Conservation (phyloP, 2,113 vertebrate genomes). For the Oophaga pumilio region DNA sequence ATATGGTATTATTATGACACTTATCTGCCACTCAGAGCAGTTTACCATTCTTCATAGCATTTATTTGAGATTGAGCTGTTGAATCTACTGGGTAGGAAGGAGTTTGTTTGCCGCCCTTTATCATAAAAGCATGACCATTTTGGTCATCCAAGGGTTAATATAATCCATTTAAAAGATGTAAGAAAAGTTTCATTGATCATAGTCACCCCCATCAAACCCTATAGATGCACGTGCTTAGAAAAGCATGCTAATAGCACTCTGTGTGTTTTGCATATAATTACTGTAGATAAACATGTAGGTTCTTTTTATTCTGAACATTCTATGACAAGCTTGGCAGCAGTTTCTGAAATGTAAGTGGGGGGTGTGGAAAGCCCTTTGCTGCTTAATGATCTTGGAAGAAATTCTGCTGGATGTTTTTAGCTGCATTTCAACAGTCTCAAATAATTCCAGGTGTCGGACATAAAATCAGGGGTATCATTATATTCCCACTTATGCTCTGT, state of each 20-base stretch:
- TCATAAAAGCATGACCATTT: too few relatives aligned
- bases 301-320: not conserved
- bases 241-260: not conserved
- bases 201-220: not conserved
- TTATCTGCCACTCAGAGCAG: too few relatives aligned
- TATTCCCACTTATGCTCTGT: not conserved
- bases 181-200: not conserved
- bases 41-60: too few relatives aligned
- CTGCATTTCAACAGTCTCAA: not conserved
- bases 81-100: too few relatives aligned
- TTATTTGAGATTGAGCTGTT: too few relatives aligned
- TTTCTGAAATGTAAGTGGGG: conserved; percentile 4
- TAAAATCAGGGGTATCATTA: conserved; percentile 41
- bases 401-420: conserved; percentile 12
- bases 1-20: too few relatives aligned
- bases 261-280: conserved; percentile 31
- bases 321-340: conserved; percentile 24
- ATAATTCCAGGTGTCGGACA: conserved; percentile 45
- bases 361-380: not conserved
- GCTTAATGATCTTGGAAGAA: conserved; percentile 20
- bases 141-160: too few relatives aligned
- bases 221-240: not conserved
- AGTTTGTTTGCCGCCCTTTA: too few relatives aligned
- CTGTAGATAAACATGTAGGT: conserved; percentile 26
- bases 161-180: not conserved